A percentile compares a stretch with the other conserved stretches of the same genome.
Conservation (phyloP, 2,888 invertebrate species). For the Syrista parreyssii region DNA sequence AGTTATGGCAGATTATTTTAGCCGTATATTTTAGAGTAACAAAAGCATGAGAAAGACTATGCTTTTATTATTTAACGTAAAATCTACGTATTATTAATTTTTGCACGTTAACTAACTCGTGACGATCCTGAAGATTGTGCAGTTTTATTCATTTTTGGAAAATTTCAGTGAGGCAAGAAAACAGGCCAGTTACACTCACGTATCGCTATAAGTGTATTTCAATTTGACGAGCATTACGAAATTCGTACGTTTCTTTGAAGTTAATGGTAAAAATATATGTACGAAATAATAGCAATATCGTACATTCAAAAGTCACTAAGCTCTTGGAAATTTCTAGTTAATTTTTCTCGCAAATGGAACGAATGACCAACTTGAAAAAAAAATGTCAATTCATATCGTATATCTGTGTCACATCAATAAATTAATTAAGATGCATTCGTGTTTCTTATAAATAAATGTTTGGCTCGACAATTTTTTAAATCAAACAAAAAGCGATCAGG, state of each 20-base stretch:
- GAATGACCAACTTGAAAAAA: not conserved
- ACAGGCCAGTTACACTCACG: too few relatives aligned
- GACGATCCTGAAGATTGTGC: not conserved
- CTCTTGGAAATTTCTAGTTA: not conserved
- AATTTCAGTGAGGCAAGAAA: too few relatives aligned
- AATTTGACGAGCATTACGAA: too few relatives aligned
- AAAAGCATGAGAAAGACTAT: not conserved
- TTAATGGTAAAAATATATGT: not conserved
- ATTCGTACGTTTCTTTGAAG: too few relatives aligned
- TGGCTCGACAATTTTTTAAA: too few relatives aligned
- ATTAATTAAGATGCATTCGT: too few relatives aligned
- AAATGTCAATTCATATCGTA: too few relatives aligned
- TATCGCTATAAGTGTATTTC: too few relatives aligned
- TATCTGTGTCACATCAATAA: too few relatives aligned
- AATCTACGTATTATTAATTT: not conserved
- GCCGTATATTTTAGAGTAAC: not conserved
- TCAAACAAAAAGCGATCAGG: too few relatives aligned
- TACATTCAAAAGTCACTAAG: not conserved
- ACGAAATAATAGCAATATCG: not conserved
- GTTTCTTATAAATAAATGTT: too few relatives aligned
- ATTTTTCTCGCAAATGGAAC: not conserved
- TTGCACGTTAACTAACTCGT: not conserved
- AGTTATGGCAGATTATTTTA: not conserved
- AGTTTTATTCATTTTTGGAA: not conserved
- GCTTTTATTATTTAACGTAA: not conserved